phyloP scores from a whole-genome alignment of 2,888 invertebrate genomes.

The Meandrusa payeni region DNA sequence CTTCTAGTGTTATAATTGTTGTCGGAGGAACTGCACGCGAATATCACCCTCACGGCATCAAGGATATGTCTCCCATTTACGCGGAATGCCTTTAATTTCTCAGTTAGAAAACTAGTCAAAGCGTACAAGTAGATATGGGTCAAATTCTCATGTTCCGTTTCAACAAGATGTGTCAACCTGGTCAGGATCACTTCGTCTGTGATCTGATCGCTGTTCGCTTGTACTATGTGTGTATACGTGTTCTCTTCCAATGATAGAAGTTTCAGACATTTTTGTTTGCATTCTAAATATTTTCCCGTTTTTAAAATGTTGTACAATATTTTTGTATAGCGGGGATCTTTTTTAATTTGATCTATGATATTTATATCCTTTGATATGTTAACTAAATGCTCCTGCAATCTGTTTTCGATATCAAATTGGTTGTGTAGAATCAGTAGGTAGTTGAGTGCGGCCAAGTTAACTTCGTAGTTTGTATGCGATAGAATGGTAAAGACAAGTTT shows the following conservation, averaged over 20 bases:
- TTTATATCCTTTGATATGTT: slow-evolving; percentile 28
- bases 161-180: slow-evolving; percentile 42
- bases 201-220: slow-evolving; percentile 30
- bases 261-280: slow-evolving; percentile 53
- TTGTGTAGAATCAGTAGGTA: slow-evolving; percentile 41
- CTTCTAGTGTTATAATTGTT: slow-evolving; percentile 43
- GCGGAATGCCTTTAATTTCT: slow-evolving; percentile 30
- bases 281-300: slow-evolving; percentile 47
- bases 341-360: slow-evolving; percentile 31
- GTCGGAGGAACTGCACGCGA: slow-evolving; percentile 49
- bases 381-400: slow-evolving; percentile 43
- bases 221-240: slow-evolving; percentile 44
- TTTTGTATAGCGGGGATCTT: slow-evolving; percentile 34
- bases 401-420: slow-evolving; percentile 36
- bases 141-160: slow-evolving; percentile 52
- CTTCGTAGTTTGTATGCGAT: slow-evolving; percentile 43
- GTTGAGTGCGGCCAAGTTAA: slow-evolving; percentile 39
- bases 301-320: slow-evolving; percentile 41
- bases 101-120: slow-evolving; percentile 42
- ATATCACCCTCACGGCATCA: slow-evolving; percentile 43
- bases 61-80: slow-evolving; percentile 31
- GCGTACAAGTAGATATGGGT: slow-evolving; percentile 56
- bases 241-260: slow-evolving; percentile 46
- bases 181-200: slow-evolving; percentile 37
- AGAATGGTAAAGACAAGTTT: slow-evolving; percentile 34